A percentile compares a stretch with the other conserved stretches of the same genome.
Evolutionary conservation across 2,888 invertebrate species (phyloP).

Genomic region (Hermaeophaga mercurialis): DNA sequence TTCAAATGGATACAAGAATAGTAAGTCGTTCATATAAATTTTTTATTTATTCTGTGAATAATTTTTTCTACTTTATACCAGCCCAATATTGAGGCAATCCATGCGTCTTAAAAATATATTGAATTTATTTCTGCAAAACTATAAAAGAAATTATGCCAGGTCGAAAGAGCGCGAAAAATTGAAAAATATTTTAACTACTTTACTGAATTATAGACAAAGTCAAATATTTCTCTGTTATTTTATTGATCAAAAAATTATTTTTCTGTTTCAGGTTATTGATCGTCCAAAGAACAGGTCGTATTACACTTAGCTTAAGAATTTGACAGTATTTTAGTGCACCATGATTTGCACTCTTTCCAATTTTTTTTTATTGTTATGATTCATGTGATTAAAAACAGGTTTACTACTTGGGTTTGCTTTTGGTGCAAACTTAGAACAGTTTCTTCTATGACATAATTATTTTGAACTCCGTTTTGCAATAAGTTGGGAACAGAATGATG

Average conservation of each 20-base stretch:
- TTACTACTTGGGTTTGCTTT: conserved; percentile 21
- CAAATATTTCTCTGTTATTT: not conserved
- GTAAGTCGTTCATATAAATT: conserved; percentile 1
- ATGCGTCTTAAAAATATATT: conserved; percentile 44
- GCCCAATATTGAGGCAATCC: conserved; percentile 21
- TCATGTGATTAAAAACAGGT: conserved; percentile 28
- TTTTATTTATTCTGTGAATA: not conserved
- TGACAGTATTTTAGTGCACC: conserved; percentile 16
- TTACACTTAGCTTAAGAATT: conserved; percentile 8
- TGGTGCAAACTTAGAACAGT: conserved; percentile 7
- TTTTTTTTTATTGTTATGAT: conserved; percentile 26
- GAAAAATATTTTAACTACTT: too few species aligned
- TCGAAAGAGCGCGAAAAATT: too few species aligned
- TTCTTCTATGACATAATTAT: not conserved
- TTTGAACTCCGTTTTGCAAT: not conserved
- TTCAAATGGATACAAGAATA: conserved; percentile 18
- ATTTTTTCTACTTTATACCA: not conserved
- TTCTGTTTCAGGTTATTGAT: conserved; percentile 33
- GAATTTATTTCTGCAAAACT: conserved; percentile 23
- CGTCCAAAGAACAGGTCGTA: conserved; percentile 4
- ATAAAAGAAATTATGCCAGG: not conserved
- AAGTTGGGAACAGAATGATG: not conserved
- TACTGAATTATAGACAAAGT: not conserved
- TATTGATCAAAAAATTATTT: too few species aligned
- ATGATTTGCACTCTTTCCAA: conserved; percentile 20